Percentiles rank a stretch among this genome's conserved stretches.
These are phyloP conservation scores for Charanyca ferruginea DNA, from an alignment of 2,888 invertebrate genomes.

Conservation along the genomic window DNA sequence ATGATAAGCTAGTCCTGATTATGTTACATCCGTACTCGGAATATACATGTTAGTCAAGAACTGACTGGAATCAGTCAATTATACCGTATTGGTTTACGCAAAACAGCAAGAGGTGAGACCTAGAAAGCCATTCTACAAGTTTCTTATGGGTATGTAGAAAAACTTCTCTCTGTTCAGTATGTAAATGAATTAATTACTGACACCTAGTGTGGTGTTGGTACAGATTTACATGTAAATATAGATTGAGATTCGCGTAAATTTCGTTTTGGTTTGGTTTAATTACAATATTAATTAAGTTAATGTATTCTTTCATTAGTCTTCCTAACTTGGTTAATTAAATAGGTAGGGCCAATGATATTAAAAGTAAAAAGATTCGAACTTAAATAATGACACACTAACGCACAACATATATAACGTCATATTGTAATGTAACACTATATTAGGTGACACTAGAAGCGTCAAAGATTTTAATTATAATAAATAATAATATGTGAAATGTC, in stretches of 20 bases:
- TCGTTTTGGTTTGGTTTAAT: constrained; percentile 32
- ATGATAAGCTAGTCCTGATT: constrained; percentile 62
- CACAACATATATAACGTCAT: too few relatives aligned
- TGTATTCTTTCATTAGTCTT: constrained; percentile 10
- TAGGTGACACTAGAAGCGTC: too few relatives aligned
- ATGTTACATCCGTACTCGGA: constrained; percentile 59
- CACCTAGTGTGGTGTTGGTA: constrained; percentile 45
- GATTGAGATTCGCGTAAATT: constrained; percentile 33
- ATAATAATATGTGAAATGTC: too few relatives aligned
- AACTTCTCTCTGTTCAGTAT: constrained; percentile 37
- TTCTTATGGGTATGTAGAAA: constrained; percentile 32
- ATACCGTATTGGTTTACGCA: constrained; percentile 53
- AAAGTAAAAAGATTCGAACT: too few relatives aligned
- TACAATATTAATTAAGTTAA: constrained; percentile 21
- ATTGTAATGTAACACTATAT: too few relatives aligned
- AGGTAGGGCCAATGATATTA: constrained; percentile 19
- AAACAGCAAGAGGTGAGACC: constrained; percentile 40
- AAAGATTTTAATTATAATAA: too few relatives aligned
- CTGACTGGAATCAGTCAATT: constrained; percentile 47
- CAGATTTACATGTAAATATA: constrained; percentile 47
- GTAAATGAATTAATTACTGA: constrained; percentile 62
- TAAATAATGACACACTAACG: too few relatives aligned
- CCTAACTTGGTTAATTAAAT: neutral
- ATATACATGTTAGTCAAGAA: constrained; percentile 44
- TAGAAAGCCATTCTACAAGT: constrained; percentile 37